Conservation (phyloP, 2,797 vertebrate genomes). For the Botia almorhae region DNA sequence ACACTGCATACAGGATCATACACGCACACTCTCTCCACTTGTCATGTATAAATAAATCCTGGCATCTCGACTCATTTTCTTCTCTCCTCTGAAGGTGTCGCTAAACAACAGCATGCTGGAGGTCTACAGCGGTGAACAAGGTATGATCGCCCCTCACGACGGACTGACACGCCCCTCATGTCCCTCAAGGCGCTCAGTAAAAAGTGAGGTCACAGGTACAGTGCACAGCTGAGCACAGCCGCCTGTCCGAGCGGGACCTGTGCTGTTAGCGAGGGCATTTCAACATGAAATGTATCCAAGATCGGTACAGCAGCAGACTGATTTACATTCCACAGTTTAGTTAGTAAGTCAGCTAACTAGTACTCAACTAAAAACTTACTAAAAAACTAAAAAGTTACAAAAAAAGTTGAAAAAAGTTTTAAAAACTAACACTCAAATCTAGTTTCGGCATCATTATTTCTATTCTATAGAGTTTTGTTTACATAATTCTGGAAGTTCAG, state of each 20-base stretch:
- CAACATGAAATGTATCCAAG: constrained; percentile 9
- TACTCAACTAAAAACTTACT: too few relatives aligned
- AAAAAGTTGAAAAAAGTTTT: too few relatives aligned
- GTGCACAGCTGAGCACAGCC: constrained; percentile 13
- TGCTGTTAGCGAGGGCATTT: constrained; percentile 30
- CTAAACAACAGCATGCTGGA: constrained; percentile 93
- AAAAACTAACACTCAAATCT: too few relatives aligned
- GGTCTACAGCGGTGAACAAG: constrained; percentile 88
- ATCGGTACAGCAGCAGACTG: neutral
- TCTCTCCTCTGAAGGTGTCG: constrained; percentile 66
- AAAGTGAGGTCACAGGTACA: constrained; percentile 92
- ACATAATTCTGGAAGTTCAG: neutral
- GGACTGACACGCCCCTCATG: constrained; percentile 88
- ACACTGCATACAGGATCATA: neutral
- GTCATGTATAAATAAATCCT: too few relatives aligned
- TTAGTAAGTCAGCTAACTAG: too few relatives aligned
- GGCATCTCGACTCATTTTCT: neutral
- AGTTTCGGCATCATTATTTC: too few relatives aligned
- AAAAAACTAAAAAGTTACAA: too few relatives aligned
- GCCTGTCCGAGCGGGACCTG: constrained; percentile 27
- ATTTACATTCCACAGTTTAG: too few relatives aligned
- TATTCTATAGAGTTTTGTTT: too few relatives aligned
- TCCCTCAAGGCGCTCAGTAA: constrained; percentile 85
- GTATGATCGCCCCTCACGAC: constrained; percentile 85
- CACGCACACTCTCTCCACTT: neutral